Percentiles rank a stretch among this genome's conserved stretches.
Evolutionary conservation across 2,113 vertebrate species (phyloP).

Genomic region (Toxotes jaculatrix): DNA sequence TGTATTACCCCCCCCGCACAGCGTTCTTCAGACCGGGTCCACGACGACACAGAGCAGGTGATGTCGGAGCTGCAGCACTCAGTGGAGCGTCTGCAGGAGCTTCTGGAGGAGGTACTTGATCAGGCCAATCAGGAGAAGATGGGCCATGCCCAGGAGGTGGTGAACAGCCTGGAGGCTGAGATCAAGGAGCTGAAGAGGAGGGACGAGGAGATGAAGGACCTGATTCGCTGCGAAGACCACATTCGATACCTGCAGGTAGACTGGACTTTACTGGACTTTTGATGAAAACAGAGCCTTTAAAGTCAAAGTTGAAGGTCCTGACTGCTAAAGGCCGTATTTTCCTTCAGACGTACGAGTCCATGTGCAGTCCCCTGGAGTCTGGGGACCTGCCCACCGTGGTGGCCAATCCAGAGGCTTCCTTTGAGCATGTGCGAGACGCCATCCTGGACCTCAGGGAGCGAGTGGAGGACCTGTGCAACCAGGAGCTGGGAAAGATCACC

Average conservation of each 20-base stretch:
- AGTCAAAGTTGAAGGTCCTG: neutral
- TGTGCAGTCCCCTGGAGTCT: constrained; percentile 71
- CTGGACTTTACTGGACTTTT: too few relatives aligned
- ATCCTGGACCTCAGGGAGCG: constrained; percentile 77
- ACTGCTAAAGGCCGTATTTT: neutral
- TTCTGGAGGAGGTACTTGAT: constrained; percentile 81
- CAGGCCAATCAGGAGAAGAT: constrained; percentile 78
- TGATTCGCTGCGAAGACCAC: constrained; percentile 79
- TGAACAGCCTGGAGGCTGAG: constrained; percentile 75
- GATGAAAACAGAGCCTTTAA: too few relatives aligned
- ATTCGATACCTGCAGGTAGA: constrained; percentile 84
- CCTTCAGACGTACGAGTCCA: constrained; percentile 73
- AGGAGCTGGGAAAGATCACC: constrained; percentile 81
- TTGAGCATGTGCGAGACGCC: constrained; percentile 69
- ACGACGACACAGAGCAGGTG: constrained; percentile 60
- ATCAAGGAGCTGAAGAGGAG: constrained; percentile 78
- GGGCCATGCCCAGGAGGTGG: constrained; percentile 78
- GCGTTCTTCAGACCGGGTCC: constrained; percentile 74
- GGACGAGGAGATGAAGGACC: constrained; percentile 78
- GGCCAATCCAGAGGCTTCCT: constrained; percentile 74
- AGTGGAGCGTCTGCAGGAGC: constrained; percentile 78
- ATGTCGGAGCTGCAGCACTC: constrained; percentile 81
- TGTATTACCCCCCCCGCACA: neutral
- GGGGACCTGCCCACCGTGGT: constrained; percentile 75
- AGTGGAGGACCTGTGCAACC: constrained; percentile 83